Evolutionary conservation across 2,888 invertebrate genomes (phyloP), one percentile per base, ranked within the genome.

Genomic region (Liopterus haemorrhoidalis): DNA sequence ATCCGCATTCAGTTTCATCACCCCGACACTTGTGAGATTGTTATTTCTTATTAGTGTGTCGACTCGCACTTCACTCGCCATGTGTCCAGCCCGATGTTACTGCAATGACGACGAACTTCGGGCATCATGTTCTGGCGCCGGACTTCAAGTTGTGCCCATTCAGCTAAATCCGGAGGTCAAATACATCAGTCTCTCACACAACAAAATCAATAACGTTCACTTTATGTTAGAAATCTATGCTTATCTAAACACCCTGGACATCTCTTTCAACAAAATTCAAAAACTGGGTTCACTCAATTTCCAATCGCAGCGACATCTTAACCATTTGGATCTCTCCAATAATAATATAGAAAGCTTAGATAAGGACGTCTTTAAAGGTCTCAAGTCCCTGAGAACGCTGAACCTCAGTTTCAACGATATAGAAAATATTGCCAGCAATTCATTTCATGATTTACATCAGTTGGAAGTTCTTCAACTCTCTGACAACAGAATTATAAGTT

Each of bases 81-180:
- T 69, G 58, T 91, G 91, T 65, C 90, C 90, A 36, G 75, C 81
- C 46, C 80, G 81, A 57, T 91, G 91, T 67, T 75, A 76, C 51
- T 91, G 91, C 73, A 80, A 84, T 72, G 81, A 82, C 63, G 88
- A 90, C 65, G 79, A 82, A 39, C 77, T 86, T 52, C 78, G 78
- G 47, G 84, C 85, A 19, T 78, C 81, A 53, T 91, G 91, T 67
- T 80, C 82, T 54, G 79, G 79, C 59, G 86, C 87, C 41, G 79
- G 78, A 49, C 76, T 91, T 54, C 87, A 87, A 64, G 83, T 87
- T 57, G 85, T 91, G 41, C 91, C 91, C 49, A 89, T 90, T 57
- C 89, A 89, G 63, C 75, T 91, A 54, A 91, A 91, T 68, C 93
- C 93, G 27, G 87, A 87, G 64, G 79, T 88, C 37, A 80, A 79